Evolutionary conservation across 2,113 vertebrate species (phyloP), one percentile per base, ranked within the genome.

Genomic region (Caranx ignobilis): DNA sequence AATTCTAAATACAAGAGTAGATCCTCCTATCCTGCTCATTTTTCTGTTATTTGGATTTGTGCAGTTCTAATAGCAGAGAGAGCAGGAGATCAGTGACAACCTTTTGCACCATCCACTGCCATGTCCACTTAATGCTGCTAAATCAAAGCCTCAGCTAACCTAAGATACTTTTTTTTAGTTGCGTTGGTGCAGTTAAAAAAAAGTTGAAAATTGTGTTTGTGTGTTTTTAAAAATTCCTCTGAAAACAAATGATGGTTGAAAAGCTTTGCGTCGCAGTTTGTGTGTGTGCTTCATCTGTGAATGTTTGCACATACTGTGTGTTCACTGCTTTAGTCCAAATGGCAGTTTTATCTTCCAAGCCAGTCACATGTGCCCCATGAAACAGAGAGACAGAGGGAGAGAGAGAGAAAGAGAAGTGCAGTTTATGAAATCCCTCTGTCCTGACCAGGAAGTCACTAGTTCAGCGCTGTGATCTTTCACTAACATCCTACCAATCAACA

Each of bases 371-470:
- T 15, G 34, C 11, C 16, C 35, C 3, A 60, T 37, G 13, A 39
- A 18, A 7, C 7, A 41, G 39, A 10, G 39, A 41, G 26, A 7
- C 7, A 41, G 39, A 10, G 39, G 11, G 39, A 10, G 39, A 41
- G 26, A 41, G 26, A 26, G 26, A 26, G 26, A 26, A 26, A 26
- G 41, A 8, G 39, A 31, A 12, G 16, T 5, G 26, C n/a, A 32
- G 54, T 65, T 72, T 13, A 62, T 77, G 37, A 71, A 81, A 62
- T 48, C 32, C 60, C 39, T 56, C 72, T 66, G 8, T 21, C 4
- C 31, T 11, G 63, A 48, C 64, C 39, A 79, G 48, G 62, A 31
- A 65, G 63, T 32, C 47, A 47, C 21, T 21, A 34, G 48, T 39
- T 50, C 39, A 56, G 48, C 50, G 39, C 72, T 37, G 62, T 50